Conservation (phyloP, 1,140 invertebrate species). For the Triops cancriformis region DNA sequence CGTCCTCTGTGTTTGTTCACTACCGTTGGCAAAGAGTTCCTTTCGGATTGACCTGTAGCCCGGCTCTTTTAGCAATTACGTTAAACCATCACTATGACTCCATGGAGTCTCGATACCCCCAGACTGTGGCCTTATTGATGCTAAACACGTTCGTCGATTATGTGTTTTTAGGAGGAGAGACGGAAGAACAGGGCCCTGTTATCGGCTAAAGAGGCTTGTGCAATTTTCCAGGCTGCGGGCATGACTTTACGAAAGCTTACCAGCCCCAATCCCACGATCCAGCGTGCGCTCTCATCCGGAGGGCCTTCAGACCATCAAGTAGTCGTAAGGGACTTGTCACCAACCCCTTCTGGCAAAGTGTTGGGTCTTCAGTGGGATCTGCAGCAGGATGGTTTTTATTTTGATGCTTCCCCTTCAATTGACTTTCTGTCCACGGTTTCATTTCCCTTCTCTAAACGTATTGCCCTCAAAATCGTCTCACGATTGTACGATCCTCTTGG, state of each 20-base stretch:
- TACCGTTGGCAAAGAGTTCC: neutral
- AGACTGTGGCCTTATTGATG: neutral
- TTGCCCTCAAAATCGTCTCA: neutral
- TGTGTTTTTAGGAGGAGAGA: constrained; percentile 36
- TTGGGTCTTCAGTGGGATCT: constrained; percentile 11
- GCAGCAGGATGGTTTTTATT: constrained; percentile 13
- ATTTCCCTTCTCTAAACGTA: neutral
- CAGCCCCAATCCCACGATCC: constrained; percentile 31
- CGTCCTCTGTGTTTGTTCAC: neutral
- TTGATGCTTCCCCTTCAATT: neutral
- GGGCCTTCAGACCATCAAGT: neutral
- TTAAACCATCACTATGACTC: neutral
- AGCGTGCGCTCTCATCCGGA: neutral
- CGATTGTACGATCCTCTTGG: neutral
- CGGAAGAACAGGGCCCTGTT: constrained; percentile 28
- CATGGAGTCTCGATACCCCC: neutral
- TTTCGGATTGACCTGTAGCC: neutral
- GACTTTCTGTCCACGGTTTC: neutral
- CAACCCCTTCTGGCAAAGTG: neutral
- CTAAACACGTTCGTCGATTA: constrained; percentile 41
- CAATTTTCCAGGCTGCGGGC: constrained; percentile 30
- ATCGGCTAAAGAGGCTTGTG: constrained; percentile 29
- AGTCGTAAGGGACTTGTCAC: neutral
- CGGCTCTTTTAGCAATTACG: neutral
- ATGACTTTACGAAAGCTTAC: constrained; percentile 35